phyloP scores from a whole-genome alignment of 2,113 vertebrate genomes.

The Anoplopoma fimbria region DNA sequence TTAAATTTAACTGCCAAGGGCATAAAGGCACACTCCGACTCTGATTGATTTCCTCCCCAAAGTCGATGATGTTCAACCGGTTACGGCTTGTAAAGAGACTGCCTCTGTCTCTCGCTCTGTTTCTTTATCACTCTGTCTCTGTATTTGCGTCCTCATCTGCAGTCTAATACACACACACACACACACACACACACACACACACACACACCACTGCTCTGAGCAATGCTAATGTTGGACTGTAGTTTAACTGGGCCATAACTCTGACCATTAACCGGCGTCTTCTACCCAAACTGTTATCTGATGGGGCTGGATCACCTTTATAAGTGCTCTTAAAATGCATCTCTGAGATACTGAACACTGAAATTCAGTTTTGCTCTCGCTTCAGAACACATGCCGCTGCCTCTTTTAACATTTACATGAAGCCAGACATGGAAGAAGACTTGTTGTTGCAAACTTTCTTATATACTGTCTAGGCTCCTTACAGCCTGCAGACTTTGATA shows the following conservation, averaged over 20 bases:
- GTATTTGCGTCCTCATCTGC: constrained; percentile 18
- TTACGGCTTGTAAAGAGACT: constrained; percentile 50
- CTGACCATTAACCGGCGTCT: neutral
- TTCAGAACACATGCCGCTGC: constrained; percentile 4
- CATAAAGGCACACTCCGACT: constrained; percentile 59
- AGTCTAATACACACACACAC: constrained; percentile 20
- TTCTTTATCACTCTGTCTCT: constrained; percentile 43
- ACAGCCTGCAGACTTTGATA: neutral
- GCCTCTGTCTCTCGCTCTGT: constrained; percentile 30
- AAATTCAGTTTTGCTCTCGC: neutral
- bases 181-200: neutral
- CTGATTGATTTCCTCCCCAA: constrained; percentile 80
- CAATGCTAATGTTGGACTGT: neutral
- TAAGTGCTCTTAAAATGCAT: neutral
- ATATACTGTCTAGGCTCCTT: neutral
- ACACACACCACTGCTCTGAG: neutral
- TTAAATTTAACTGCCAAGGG: constrained; percentile 69
- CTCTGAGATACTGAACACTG: neutral
- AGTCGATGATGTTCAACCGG: constrained; percentile 58
- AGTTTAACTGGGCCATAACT: neutral
- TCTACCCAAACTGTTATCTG: neutral
- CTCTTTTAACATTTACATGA: neutral
- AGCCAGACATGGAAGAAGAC: neutral
- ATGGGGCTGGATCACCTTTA: constrained; percentile 10
- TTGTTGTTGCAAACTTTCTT: neutral